Evolutionary conservation across 2,797 vertebrate genomes (phyloP).

Genomic region (Phalanger gymnotis): DNA sequence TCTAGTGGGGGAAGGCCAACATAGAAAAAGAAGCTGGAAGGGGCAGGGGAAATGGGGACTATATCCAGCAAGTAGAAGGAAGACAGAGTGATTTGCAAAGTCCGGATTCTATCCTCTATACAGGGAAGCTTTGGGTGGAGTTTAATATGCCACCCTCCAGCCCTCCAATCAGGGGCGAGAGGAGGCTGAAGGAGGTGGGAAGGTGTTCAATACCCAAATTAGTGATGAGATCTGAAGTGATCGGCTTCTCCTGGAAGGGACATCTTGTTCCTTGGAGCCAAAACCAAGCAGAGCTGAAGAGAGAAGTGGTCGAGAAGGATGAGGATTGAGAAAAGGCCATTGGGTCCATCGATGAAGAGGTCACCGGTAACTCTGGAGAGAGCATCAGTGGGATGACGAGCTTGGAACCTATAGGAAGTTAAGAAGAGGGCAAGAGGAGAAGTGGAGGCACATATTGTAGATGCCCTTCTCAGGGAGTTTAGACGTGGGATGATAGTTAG

Average conservation of each 20-base stretch:
- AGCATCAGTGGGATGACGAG: too few relatives aligned
- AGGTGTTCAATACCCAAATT: neutral
- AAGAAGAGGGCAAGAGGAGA: neutral
- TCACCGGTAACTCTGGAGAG: neutral
- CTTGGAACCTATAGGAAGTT: too few relatives aligned
- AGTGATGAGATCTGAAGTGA: neutral
- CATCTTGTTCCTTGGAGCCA: neutral
- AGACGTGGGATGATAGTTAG: neutral
- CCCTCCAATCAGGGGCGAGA: neutral
- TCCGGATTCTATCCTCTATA: neutral
- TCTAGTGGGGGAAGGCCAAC: neutral
- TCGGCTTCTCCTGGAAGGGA: neutral
- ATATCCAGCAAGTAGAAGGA: constrained; percentile 10
- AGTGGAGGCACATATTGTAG: neutral
- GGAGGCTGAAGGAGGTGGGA: neutral
- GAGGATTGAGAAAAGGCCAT: neutral
- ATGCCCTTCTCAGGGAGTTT: neutral
- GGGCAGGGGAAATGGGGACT: neutral
- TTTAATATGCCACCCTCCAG: too few relatives aligned
- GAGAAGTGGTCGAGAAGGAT: neutral
- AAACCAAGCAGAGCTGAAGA: neutral
- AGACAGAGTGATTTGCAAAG: neutral
- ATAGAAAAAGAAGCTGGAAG: constrained; percentile 17
- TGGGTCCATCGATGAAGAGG: neutral
- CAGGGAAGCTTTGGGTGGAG: neutral